Conservation (phyloP, 2,113 vertebrate genomes). For the Psilopsiagon aurifrons region DNA sequence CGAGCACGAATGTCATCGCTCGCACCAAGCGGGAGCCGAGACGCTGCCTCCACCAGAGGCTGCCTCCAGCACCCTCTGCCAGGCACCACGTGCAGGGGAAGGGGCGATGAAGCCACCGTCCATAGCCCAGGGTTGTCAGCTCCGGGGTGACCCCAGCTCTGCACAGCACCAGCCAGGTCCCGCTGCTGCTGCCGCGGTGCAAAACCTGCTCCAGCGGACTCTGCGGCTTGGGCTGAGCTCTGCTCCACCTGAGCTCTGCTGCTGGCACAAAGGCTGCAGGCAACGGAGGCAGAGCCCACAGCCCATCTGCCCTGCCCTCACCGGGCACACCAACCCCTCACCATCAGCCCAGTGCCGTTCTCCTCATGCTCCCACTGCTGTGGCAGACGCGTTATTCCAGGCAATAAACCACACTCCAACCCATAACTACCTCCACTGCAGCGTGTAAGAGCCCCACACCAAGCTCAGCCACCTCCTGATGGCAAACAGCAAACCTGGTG, state of each 20-base stretch:
- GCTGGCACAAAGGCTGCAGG: not conserved
- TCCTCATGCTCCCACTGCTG: not conserved
- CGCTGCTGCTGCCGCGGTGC: not conserved
- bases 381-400: not conserved
- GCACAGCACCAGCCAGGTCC: not conserved
- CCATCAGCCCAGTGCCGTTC: not conserved
- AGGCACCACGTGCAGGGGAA: accelerated
- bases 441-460: not conserved
- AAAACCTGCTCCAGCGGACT: not conserved
- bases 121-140: not conserved
- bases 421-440: not conserved
- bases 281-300: not conserved
- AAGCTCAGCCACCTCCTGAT: not conserved
- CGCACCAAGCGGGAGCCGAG: accelerated
- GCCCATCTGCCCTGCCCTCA: no score
- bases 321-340: not conserved
- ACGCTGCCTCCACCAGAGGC: accelerated
- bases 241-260: not conserved
- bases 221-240: not conserved
- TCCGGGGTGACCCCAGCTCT: not conserved
- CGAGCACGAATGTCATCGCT: not conserved
- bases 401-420: not conserved
- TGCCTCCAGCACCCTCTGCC: not conserved
- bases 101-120: not conserved
- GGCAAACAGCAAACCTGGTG: not conserved